Conservation (phyloP, 2,113 vertebrate genomes). For the Ginglymostoma cirratum region DNA sequence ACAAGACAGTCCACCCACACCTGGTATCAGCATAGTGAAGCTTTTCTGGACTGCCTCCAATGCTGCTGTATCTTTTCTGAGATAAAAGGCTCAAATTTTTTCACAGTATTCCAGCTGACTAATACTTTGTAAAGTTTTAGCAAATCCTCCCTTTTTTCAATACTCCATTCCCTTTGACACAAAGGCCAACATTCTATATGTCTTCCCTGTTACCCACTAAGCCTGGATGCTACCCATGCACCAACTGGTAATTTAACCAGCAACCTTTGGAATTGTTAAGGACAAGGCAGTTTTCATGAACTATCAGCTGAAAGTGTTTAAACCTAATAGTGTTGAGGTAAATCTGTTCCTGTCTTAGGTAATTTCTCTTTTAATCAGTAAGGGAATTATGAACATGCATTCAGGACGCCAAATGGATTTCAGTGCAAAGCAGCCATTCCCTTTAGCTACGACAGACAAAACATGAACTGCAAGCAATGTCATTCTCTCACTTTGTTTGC, state of each 20-base stretch:
- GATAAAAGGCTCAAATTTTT: too few species aligned
- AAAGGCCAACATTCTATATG: too few species aligned
- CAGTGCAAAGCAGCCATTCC: neutral
- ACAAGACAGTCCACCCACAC: too few species aligned
- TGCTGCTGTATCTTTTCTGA: too few species aligned
- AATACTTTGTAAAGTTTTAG: too few species aligned
- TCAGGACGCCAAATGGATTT: neutral
- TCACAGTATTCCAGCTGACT: too few species aligned
- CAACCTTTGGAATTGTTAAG: neutral
- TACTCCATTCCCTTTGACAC: too few species aligned
- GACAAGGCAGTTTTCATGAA: neutral
- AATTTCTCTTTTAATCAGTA: neutral
- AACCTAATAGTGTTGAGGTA: neutral
- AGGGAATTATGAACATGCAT: neutral
- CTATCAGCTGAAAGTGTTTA: neutral
- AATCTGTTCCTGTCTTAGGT: neutral
- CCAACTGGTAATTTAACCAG: neutral
- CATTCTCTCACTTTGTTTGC: neutral
- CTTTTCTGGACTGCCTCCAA: too few species aligned
- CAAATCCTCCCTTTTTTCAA: too few species aligned
- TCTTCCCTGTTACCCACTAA: too few species aligned
- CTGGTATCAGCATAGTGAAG: too few species aligned
- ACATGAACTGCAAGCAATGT: neutral
- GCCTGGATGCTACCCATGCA: neutral
- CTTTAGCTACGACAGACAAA: neutral